Conservation (phyloP, 2,888 invertebrate species). For the Odontocerum albicorne region DNA sequence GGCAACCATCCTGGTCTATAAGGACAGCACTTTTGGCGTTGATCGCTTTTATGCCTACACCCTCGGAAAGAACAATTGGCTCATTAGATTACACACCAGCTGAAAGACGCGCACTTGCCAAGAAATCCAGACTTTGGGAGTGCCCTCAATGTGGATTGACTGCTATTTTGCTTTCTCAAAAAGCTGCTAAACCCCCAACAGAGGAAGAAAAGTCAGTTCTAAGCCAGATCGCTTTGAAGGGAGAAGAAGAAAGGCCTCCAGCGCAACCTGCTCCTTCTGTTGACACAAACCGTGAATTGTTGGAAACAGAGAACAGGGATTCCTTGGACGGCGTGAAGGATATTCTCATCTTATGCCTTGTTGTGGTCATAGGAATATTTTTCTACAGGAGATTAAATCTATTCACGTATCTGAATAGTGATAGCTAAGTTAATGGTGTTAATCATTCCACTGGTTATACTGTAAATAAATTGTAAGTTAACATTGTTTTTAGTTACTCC, state of each 20-base stretch:
- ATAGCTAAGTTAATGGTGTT: too few species aligned
- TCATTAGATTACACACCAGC: slow-evolving; percentile 86
- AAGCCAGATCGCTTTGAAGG: slow-evolving; percentile 56
- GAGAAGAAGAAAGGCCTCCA: slow-evolving; percentile 50
- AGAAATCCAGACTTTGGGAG: slow-evolving; percentile 61
- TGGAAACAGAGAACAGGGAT: slow-evolving; percentile 4
- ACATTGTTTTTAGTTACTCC: too few species aligned
- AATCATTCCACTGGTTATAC: too few species aligned
- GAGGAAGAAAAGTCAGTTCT: slow-evolving; percentile 55
- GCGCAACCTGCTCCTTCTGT: slow-evolving; percentile 38
- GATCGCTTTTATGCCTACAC: slow-evolving; percentile 93
- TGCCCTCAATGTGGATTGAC: slow-evolving; percentile 53
- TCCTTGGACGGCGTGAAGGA: slow-evolving; percentile 27
- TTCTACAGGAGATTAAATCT: slow-evolving; percentile 31
- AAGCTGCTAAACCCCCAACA: slow-evolving; percentile 53
- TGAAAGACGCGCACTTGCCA: slow-evolving; percentile 79
- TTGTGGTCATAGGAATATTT: slow-evolving; percentile 30
- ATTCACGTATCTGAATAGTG: too few species aligned
- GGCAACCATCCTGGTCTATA: slow-evolving; percentile 97
- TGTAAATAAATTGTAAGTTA: too few species aligned
- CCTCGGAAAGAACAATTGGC: slow-evolving; percentile 87
- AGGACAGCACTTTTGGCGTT: slow-evolving; percentile 88
- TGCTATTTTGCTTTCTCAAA: slow-evolving; percentile 48
- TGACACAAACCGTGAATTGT: background rate
- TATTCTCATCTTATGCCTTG: slow-evolving; percentile 27